Conservation (phyloP, 2,888 invertebrate species). For the Ophraella communa region DNA sequence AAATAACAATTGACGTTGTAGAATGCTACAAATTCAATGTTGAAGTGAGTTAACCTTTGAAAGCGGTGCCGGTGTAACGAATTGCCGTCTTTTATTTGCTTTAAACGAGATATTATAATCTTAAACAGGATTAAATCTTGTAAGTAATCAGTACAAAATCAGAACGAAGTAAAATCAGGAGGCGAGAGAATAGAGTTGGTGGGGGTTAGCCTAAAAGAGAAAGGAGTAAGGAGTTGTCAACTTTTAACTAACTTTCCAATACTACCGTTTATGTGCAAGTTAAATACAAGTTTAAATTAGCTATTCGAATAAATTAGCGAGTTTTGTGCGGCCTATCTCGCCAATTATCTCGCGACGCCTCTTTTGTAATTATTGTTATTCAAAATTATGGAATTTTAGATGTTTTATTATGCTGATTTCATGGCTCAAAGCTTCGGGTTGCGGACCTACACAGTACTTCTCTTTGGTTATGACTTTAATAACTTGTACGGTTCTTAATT, state of each 20-base stretch:
- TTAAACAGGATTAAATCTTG: conserved; percentile 43
- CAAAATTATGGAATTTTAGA: conserved; percentile 61
- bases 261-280: conserved; percentile 61
- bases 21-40: too few relatives aligned
- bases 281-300: conserved; percentile 63
- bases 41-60: too few relatives aligned
- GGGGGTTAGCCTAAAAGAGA: conserved; percentile 19
- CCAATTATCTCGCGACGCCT: conserved; percentile 60
- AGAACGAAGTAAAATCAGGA: conserved; percentile 26
- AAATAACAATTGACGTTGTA: too few relatives aligned
- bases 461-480: conserved; percentile 48
- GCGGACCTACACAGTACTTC: conserved; percentile 48
- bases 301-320: conserved; percentile 61
- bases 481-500: conserved; percentile 47
- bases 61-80: too few relatives aligned
- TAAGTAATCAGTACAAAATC: conserved; percentile 43
- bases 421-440: conserved; percentile 54
- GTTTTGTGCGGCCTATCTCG: conserved; percentile 61
- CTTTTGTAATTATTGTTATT: conserved; percentile 61
- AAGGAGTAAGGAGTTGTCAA: conserved; percentile 54
- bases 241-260: conserved; percentile 61
- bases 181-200: conserved; percentile 27
- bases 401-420: conserved; percentile 61
- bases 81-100: too few relatives aligned
- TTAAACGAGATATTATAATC: not conserved